Percentiles rank a stretch among this genome's conserved stretches.
Evolutionary conservation across 2,797 vertebrate genomes (phyloP).

Genomic region (Sebastes hopkinsi): DNA sequence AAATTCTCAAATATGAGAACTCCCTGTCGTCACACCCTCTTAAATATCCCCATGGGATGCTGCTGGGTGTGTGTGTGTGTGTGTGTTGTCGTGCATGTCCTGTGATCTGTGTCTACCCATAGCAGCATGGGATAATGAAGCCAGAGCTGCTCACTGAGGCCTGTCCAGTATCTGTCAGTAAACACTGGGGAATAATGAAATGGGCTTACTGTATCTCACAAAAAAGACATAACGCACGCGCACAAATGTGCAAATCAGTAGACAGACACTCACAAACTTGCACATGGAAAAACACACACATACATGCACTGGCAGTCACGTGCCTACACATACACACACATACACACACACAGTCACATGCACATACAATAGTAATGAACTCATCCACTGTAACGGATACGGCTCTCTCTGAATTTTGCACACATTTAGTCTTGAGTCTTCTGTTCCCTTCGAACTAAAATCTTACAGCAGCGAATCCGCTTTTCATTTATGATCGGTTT

Average conservation of each 20-base stretch:
- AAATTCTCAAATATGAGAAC: slow-evolving; percentile 14
- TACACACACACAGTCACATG: background rate
- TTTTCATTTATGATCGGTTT: background rate
- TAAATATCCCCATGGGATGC: slow-evolving; percentile 18
- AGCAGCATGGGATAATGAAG: slow-evolving; percentile 72
- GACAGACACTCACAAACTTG: slow-evolving; percentile 9
- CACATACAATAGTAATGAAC: slow-evolving; percentile 25
- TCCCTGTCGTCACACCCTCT: slow-evolving; percentile 18
- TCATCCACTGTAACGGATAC: slow-evolving; percentile 30
- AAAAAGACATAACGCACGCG: background rate
- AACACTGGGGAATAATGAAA: slow-evolving; percentile 76
- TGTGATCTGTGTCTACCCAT: slow-evolving; percentile 58
- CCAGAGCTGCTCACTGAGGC: slow-evolving; percentile 63
- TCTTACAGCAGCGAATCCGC: background rate
- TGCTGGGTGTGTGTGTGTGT: background rate
- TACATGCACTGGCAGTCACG: slow-evolving; percentile 8
- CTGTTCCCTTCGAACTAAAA: background rate
- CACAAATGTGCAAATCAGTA: background rate
- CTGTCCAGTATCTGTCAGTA: slow-evolving; percentile 70
- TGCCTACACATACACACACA: background rate
- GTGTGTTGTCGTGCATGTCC: slow-evolving; percentile 23
- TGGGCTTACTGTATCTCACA: slow-evolving; percentile 32
- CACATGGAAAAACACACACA: slow-evolving; percentile 46
- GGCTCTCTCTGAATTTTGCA: slow-evolving; percentile 25
- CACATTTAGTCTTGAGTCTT: slow-evolving; percentile 11